Percentiles rank a stretch among this genome's conserved stretches.
Conservation (phyloP, 2,113 vertebrate species). For the Mus spicilegus region DNA sequence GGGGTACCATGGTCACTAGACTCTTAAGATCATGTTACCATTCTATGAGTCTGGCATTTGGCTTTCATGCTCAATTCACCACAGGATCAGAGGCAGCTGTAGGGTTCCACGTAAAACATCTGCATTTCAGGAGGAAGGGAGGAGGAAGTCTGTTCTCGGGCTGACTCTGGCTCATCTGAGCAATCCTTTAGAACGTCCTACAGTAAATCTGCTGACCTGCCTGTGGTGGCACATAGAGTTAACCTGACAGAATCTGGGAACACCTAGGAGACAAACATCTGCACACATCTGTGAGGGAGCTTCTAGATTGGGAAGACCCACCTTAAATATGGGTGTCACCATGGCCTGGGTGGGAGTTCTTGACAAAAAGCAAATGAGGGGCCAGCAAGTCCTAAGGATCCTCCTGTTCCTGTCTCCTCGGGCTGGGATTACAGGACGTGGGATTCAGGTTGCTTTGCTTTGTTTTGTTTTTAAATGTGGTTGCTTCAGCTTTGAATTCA, state of each 20-base stretch:
- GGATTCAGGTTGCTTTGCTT: not conserved
- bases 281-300: not conserved
- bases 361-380: not conserved
- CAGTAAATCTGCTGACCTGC: not conserved
- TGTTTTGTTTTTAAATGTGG: not conserved
- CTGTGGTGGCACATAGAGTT: not conserved
- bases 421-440: not conserved
- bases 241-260: not conserved
- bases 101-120: not conserved
- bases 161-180: not conserved
- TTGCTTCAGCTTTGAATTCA: not conserved
- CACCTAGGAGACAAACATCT: not conserved
- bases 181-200: not conserved
- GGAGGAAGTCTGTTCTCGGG: not conserved
- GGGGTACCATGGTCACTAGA: not conserved
- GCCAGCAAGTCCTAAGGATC: not conserved
- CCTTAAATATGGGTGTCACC: not conserved
- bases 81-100: constrained; percentile 6
- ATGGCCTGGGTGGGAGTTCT: too few relatives aligned
- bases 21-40: not conserved
- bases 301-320: not conserved
- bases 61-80: not conserved
- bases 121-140: not conserved
- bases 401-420: not conserved
- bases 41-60: not conserved